Evolutionary conservation across 2,888 invertebrate species (phyloP).

Genomic region (Rosalia funebris): DNA sequence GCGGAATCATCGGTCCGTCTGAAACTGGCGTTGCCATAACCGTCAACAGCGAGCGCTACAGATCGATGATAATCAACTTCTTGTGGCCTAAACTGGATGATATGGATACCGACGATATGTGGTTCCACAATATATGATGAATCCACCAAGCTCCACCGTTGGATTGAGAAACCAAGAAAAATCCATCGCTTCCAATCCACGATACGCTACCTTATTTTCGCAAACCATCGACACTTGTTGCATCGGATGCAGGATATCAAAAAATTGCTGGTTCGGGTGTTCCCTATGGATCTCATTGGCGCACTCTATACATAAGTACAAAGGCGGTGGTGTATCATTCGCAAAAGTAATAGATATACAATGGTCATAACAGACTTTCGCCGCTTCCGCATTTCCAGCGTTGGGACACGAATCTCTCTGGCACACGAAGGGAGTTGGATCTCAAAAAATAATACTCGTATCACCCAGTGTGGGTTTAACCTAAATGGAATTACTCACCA

Average conservation of each 20-base stretch:
- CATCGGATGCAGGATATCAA: slow-evolving; percentile 91
- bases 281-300: slow-evolving; percentile 91
- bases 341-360: slow-evolving; percentile 88
- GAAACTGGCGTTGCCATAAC: no score
- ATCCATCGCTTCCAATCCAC: no score
- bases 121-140: no score
- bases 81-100: no score
- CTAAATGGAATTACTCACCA: slow-evolving; percentile 71
- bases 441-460: not conserved
- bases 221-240: slow-evolving; percentile 95
- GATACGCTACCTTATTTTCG: no score
- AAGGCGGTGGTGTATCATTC: slow-evolving; percentile 89
- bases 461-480: no score
- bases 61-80: no score
- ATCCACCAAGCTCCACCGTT: no score
- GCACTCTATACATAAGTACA: slow-evolving; percentile 96
- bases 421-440: slow-evolving; percentile 81
- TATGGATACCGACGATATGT: no score
- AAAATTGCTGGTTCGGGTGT: slow-evolving; percentile 85
- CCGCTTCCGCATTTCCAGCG: slow-evolving; percentile 85
- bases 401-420: slow-evolving; percentile 93
- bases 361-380: slow-evolving; percentile 95
- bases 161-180: no score
- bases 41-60: no score
- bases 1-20: no score